Percentiles rank a stretch among this genome's conserved stretches.
Evolutionary conservation across 2,888 invertebrate species (phyloP).

Genomic region (Meta bourneti): DNA sequence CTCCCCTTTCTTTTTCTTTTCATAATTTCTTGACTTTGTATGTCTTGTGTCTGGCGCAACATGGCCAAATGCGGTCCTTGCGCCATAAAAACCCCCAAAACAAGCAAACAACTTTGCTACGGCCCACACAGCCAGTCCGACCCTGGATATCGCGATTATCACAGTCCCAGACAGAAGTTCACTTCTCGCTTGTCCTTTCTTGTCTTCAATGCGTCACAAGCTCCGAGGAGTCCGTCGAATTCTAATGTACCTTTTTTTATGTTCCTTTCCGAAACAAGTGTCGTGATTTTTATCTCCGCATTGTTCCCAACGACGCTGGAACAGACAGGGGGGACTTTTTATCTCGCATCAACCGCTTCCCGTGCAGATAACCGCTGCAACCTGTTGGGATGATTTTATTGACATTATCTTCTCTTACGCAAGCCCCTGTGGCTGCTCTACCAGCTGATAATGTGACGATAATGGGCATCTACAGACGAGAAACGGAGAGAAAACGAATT

Average conservation of each 20-base stretch:
- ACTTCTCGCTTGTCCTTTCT: neutral
- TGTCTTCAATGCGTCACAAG: neutral
- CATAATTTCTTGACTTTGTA: too few species aligned
- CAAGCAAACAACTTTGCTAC: too few species aligned
- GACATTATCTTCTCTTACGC: neutral
- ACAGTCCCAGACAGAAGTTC: too few species aligned
- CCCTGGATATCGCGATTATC: too few species aligned
- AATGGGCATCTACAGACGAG: neutral
- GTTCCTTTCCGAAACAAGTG: neutral
- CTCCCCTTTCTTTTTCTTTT: too few species aligned
- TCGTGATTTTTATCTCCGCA: neutral
- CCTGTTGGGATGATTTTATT: neutral
- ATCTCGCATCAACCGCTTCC: neutral
- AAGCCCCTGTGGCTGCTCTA: neutral
- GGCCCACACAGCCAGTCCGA: too few species aligned
- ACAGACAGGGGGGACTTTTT: neutral
- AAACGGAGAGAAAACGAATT: too few species aligned
- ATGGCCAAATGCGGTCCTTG: too few species aligned
- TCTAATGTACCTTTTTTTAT: neutral
- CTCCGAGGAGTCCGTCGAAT: too few species aligned
- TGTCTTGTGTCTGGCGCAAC: too few species aligned
- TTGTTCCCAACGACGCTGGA: neutral
- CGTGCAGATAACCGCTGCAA: neutral
- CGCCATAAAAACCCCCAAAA: too few species aligned
- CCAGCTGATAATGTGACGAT: neutral